These are phyloP conservation scores for Tragelaphus imberbis DNA, from an alignment of 2,113 vertebrate genomes.

Conservation along the genomic window DNA sequence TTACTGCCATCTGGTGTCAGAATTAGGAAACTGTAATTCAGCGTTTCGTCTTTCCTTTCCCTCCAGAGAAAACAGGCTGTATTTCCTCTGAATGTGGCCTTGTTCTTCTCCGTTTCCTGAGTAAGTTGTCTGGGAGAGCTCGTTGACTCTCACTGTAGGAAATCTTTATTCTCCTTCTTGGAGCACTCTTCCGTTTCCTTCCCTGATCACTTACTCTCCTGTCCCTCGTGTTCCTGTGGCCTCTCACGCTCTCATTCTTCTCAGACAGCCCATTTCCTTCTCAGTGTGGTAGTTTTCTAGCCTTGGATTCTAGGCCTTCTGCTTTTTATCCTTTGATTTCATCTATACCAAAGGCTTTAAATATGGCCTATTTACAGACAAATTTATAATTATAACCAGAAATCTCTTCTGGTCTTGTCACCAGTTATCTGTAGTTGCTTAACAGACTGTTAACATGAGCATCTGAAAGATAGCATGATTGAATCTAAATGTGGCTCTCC, in stretches of 20 bases:
- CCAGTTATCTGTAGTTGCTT: not conserved
- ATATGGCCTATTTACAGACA: not conserved
- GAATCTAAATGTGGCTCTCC: not conserved
- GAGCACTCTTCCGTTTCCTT: not conserved
- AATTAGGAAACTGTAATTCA: conserved; percentile 22
- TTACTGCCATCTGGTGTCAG: conserved; percentile 60
- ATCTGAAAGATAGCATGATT: not conserved
- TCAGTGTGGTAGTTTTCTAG: not conserved
- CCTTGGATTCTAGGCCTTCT: not conserved
- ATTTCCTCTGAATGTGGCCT: not conserved
- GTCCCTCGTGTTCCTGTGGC: not conserved
- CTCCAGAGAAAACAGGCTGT: not conserved
- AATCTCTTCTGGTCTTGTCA: not conserved
- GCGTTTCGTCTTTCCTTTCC: not conserved
- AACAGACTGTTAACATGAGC: not conserved
- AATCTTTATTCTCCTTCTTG: not conserved
- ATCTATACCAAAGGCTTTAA: not conserved
- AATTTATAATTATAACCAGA: not conserved
- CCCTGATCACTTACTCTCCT: not conserved
- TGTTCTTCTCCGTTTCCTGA: not conserved
- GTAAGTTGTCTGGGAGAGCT: not conserved
- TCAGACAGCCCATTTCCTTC: not conserved
- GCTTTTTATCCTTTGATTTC: not conserved
- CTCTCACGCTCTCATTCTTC: not conserved
- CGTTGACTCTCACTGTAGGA: not conserved